Percentiles rank a stretch among this genome's conserved stretches.
These are phyloP conservation scores for Sminthopsis crassicaudata DNA, from an alignment of 2,113 vertebrate genomes.

Conservation along the genomic window DNA sequence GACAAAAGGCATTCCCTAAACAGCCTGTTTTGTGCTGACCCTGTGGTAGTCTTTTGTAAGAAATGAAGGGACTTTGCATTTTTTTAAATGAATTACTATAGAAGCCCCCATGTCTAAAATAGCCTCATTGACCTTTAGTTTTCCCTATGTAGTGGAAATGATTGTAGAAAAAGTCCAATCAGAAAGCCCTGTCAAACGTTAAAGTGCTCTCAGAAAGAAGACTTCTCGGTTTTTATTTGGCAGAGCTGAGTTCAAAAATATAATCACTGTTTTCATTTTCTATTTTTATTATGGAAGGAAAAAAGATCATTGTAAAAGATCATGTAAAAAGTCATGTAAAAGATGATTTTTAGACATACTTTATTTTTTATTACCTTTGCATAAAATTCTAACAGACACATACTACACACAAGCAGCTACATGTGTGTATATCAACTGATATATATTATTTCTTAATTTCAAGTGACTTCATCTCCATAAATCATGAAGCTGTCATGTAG, in stretches of 20 bases:
- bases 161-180: conserved; percentile 5
- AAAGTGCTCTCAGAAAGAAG: not conserved
- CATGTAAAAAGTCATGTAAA: not conserved
- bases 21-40: not conserved
- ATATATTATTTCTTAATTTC: not conserved
- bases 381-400: not conserved
- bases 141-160: not conserved
- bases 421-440: not conserved
- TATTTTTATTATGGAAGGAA: not conserved
- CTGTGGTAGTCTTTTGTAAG: not conserved
- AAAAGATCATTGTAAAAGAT: not conserved
- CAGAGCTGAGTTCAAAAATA: not conserved
- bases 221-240: not conserved
- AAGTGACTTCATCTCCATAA: not conserved
- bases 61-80: not conserved
- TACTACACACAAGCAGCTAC: not conserved
- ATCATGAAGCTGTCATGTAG: not conserved
- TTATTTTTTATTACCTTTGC: not conserved
- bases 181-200: not conserved
- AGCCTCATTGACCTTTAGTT: conserved; percentile 4
- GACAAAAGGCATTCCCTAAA: not conserved
- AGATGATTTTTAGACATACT: too few species aligned
- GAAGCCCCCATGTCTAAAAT: not conserved
- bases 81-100: not conserved
- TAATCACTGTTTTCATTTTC: not conserved